Evolutionary conservation across 2,888 invertebrate species (phyloP).

Genomic region (Pyrgus malvae): DNA sequence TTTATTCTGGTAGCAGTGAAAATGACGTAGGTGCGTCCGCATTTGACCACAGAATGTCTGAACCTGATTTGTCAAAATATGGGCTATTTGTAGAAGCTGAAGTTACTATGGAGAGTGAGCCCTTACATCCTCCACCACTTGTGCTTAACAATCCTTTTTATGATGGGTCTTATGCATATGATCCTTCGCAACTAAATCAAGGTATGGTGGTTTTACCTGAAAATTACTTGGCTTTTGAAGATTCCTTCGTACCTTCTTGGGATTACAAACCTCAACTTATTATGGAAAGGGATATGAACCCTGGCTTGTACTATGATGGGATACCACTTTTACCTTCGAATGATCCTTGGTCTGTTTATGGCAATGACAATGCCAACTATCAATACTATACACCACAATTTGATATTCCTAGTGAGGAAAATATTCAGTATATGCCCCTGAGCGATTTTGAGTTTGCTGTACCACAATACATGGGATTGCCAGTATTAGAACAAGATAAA

Average conservation of each 20-base stretch:
- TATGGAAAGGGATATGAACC: constrained; percentile 52
- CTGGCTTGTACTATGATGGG: constrained; percentile 64
- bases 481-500: constrained; percentile 56
- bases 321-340: constrained; percentile 65
- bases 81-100: constrained; percentile 67
- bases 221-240: constrained; percentile 78
- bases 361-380: constrained; percentile 58
- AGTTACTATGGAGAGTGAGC: constrained; percentile 59
- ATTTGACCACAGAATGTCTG: constrained; percentile 60
- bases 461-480: constrained; percentile 72
- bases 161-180: constrained; percentile 66
- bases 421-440: constrained; percentile 68
- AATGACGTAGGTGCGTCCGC: constrained; percentile 51
- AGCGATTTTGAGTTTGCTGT: constrained; percentile 71
- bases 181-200: constrained; percentile 55
- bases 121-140: constrained; percentile 59
- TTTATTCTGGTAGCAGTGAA: constrained; percentile 53
- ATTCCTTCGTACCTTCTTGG: constrained; percentile 75
- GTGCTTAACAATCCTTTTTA: constrained; percentile 79
- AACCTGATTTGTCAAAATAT: constrained; percentile 73
- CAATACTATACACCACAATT: constrained; percentile 67
- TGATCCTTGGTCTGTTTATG: constrained; percentile 72
- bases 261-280: constrained; percentile 66
- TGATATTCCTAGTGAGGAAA: constrained; percentile 53
- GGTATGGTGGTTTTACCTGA: constrained; percentile 70